Evolutionary conservation across 2,797 vertebrate species (phyloP).

Genomic region (Poecilia velifera): DNA sequence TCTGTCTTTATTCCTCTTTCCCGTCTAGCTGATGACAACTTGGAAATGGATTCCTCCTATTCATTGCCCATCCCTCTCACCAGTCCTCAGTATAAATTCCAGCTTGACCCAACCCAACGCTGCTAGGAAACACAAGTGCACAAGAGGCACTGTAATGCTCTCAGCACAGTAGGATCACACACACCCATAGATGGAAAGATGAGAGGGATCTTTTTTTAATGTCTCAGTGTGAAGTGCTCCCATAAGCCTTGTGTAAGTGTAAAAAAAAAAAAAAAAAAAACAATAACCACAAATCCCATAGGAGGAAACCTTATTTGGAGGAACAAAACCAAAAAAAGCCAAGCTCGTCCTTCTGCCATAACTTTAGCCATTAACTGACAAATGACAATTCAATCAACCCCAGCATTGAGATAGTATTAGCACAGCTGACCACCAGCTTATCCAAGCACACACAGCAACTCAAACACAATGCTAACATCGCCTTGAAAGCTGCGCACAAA

Average conservation of each 20-base stretch:
- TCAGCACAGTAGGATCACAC: conserved; percentile 15
- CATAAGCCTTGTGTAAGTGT: conserved; percentile 3
- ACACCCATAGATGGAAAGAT: conserved; percentile 13
- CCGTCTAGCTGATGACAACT: conserved; percentile 1
- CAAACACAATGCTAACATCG: conserved; percentile 68
- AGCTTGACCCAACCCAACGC: conserved; percentile 11
- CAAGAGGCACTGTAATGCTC: conserved; percentile 15
- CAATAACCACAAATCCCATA: too few species aligned
- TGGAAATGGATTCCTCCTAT: conserved; percentile 37
- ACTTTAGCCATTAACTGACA: conserved; percentile 43
- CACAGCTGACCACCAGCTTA: conserved; percentile 67
- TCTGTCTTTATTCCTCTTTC: conserved; percentile 9
- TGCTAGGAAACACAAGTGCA: conserved; percentile 11
- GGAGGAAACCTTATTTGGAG: too few species aligned
- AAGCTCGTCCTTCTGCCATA: conserved; percentile 17
- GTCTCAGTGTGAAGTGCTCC: conserved; percentile 1
- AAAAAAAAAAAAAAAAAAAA: not conserved
- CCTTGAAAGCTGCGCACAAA: conserved; percentile 71
- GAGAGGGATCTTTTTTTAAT: not conserved
- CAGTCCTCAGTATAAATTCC: conserved; percentile 9
- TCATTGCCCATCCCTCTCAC: conserved; percentile 27
- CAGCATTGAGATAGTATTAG: conserved; percentile 59
- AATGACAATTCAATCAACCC: conserved; percentile 42
- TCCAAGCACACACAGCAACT: conserved; percentile 62
- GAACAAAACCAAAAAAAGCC: not conserved